A percentile compares a stretch with the other conserved stretches of the same genome.
Conservation (phyloP, 2,888 invertebrate genomes). For the Calliopum simillimum region DNA sequence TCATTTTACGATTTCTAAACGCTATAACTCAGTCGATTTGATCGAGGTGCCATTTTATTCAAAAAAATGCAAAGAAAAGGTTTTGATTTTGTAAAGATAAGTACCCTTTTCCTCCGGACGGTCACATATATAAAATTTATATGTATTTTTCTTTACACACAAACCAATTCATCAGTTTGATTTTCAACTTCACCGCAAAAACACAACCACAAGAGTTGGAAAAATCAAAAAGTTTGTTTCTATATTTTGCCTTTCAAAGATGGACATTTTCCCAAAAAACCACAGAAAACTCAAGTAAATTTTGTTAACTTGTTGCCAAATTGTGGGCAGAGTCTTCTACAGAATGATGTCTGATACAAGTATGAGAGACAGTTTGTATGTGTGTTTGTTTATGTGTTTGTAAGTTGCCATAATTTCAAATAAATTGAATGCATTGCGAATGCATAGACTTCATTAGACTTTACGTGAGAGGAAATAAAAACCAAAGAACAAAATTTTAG, state of each 20-base stretch:
- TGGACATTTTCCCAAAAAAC: constrained; percentile 37
- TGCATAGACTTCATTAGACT: not conserved
- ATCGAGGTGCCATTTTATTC: no score
- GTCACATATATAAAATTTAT: no score
- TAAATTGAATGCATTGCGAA: constrained; percentile 8
- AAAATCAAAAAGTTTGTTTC: constrained; percentile 32
- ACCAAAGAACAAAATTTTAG: no score
- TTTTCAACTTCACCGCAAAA: constrained; percentile 17
- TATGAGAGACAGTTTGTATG: not conserved
- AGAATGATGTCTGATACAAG: constrained; percentile 9
- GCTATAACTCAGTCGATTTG: no score
- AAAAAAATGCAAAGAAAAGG: no score
- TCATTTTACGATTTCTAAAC: no score
- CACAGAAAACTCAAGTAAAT: constrained; percentile 40
- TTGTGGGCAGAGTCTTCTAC: constrained; percentile 23
- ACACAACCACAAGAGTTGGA: constrained; percentile 32
- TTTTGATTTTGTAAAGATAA: no score
- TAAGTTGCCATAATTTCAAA: constrained; percentile 6
- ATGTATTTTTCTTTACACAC: no score
- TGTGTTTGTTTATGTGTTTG: not conserved
- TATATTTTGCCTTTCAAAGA: constrained; percentile 27
- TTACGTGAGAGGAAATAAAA: not conserved
- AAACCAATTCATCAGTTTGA: no score
- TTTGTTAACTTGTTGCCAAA: constrained; percentile 42
- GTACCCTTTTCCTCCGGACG: no score